Evolutionary conservation across 35 echinoderm and acorn worm species (phyloP).

Genomic region (Patiria miniata): DNA sequence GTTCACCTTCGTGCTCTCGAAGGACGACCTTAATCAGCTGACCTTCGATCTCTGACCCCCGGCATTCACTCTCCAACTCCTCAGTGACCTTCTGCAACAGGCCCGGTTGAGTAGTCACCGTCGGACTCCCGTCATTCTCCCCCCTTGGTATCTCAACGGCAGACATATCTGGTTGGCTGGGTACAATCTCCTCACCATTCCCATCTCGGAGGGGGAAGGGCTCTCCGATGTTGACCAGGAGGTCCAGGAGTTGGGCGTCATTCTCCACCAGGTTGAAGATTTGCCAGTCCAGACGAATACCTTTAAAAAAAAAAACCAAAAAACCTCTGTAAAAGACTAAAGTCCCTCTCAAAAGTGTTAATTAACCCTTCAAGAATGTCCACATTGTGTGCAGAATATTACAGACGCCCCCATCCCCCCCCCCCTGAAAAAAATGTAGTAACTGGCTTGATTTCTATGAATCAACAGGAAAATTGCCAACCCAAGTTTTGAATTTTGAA

Average conservation of each 20-base stretch:
- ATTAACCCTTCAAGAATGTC: no score
- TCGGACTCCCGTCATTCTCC: not conserved
- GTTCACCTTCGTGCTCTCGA: constrained; percentile 82
- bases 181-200: constrained; percentile 66
- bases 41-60: constrained; percentile 22
- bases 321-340: not conserved
- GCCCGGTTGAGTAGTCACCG: not conserved
- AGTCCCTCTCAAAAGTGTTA: no score
- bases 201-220: constrained; percentile 79
- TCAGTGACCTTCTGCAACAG: constrained; percentile 69
- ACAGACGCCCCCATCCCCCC: no score
- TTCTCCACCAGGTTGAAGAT: constrained; percentile 78
- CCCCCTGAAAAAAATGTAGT: no score
- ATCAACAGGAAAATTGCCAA: no score
- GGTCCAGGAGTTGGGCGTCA: constrained; percentile 78
- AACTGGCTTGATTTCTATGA: no score
- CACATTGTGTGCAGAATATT: no score
- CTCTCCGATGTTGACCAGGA: constrained; percentile 83
- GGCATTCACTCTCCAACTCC: constrained; percentile 41
- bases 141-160: constrained; percentile 2
- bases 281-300: constrained; percentile 86
- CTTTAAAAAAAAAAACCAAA: constrained; percentile 47
- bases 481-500: no score
- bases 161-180: not conserved
- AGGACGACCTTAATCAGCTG: constrained; percentile 67